A percentile compares a stretch with the other conserved stretches of the same genome.
Conservation (phyloP, 92 coral and sea anemone genomes). For the Palythoa caribaeorum region DNA sequence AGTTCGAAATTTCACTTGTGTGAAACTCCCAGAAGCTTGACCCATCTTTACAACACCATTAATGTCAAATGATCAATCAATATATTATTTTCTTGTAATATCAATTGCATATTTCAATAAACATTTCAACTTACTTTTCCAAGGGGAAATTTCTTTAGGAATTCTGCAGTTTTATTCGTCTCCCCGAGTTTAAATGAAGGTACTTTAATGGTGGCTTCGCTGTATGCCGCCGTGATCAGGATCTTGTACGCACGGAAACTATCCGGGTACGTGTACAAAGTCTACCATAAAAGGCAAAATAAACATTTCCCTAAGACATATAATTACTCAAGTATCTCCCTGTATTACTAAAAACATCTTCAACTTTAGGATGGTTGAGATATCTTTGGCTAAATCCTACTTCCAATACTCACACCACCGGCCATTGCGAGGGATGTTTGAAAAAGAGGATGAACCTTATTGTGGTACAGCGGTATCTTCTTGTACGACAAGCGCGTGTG, state of each 20-base stretch:
- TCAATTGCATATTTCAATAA: neutral
- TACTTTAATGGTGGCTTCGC: conserved; percentile 86
- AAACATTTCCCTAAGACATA: neutral
- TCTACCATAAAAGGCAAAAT: conserved; percentile 64
- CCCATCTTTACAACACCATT: too few species aligned
- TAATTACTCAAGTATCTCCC: neutral
- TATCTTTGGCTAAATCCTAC: neutral
- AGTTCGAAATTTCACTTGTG: too few species aligned
- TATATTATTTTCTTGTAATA: neutral
- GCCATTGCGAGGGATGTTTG: conserved; percentile 80
- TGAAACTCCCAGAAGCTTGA: too few species aligned
- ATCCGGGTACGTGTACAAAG: conserved; percentile 98
- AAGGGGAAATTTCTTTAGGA: conserved; percentile 90
- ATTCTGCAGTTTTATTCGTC: conserved; percentile 89
- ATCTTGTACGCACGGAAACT: conserved; percentile 97
- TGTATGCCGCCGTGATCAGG: conserved; percentile 97
- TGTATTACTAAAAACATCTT: neutral
- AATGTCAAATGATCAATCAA: neutral
- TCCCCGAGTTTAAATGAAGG: conserved; percentile 94
- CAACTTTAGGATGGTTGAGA: conserved; percentile 29
- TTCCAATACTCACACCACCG: conserved; percentile 82
- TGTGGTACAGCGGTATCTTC: conserved; percentile 4
- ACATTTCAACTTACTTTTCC: conserved; percentile 83
- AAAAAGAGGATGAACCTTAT: conserved; percentile 32
- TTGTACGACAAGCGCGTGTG: neutral